These are phyloP conservation scores for Tetramorium bicarinatum DNA, from an alignment of 2,888 invertebrate genomes.

Conservation along the genomic window DNA sequence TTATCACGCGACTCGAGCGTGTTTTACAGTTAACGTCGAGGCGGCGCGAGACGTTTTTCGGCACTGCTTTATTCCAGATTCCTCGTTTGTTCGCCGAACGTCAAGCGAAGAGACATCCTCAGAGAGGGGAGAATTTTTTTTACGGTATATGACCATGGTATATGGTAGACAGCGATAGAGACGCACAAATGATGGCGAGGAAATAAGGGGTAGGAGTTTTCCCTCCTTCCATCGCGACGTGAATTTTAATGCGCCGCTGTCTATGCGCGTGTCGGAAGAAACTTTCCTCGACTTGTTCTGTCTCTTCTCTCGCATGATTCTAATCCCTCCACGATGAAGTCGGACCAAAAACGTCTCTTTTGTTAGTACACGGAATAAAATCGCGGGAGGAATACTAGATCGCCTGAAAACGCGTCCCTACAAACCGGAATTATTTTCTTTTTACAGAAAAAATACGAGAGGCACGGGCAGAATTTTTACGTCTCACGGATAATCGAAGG, in stretches of 20 bases:
- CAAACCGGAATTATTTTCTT: constrained; percentile 2
- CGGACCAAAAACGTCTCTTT: constrained; percentile 29
- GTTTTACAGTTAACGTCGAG: constrained; percentile 52
- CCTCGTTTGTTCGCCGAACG: constrained; percentile 38
- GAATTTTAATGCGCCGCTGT: constrained; percentile 67
- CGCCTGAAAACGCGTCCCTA: neutral
- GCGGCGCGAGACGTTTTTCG: constrained; percentile 20
- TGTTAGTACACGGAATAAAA: constrained; percentile 24
- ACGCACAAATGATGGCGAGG: constrained; percentile 47
- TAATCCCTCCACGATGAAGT: constrained; percentile 48
- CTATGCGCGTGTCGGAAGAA: constrained; percentile 31
- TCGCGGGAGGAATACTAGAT: constrained; percentile 33
- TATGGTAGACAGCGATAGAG: constrained; percentile 39
- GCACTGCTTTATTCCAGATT: constrained; percentile 41
- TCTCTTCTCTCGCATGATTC: constrained; percentile 57
- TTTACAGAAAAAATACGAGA: neutral
- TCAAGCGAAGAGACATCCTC: constrained; percentile 7
- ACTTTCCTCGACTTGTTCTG: constrained; percentile 46
- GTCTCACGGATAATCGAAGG: neutral
- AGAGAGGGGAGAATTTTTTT: constrained; percentile 14
- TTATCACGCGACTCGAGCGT: constrained; percentile 38
- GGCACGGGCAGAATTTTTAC: neutral
- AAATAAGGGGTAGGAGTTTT: constrained; percentile 51
- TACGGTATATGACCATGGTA: neutral
- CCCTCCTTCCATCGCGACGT: constrained; percentile 37